phyloP scores from a whole-genome alignment of 2,888 invertebrate species.

The Halocaridina rubra region DNA sequence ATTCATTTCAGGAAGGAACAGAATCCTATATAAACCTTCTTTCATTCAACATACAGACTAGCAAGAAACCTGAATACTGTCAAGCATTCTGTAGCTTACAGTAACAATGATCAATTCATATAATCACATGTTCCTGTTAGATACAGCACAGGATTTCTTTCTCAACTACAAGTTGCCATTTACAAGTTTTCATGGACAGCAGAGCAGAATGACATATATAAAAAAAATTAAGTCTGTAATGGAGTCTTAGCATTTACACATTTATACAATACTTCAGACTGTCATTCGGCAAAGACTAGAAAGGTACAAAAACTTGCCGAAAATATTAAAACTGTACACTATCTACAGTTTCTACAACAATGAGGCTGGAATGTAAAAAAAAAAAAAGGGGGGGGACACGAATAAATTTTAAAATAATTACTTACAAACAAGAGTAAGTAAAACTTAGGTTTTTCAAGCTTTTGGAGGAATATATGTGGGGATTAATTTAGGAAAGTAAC shows the following conservation, averaged over 20 bases:
- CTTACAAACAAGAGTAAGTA: no score
- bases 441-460: no score
- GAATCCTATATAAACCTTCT: neutral
- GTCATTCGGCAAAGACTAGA: slow-evolving; percentile 35
- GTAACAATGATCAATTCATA: neutral
- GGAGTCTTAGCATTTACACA: neutral
- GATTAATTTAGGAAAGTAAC: no score
- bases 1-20: neutral
- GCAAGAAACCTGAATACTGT: neutral
- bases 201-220: neutral
- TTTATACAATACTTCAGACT: slow-evolving; percentile 9
- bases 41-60: neutral
- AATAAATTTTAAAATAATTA: slow-evolving; percentile 3
- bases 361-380: slow-evolving; percentile 27
- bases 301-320: slow-evolving; percentile 34
- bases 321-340: slow-evolving; percentile 35
- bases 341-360: slow-evolving; percentile 21
- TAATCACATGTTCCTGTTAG: neutral
- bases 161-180: neutral
- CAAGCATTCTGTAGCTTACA: neutral
- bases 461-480: no score
- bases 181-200: neutral
- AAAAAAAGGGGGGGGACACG: neutral
- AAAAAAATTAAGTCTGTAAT: neutral
- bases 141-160: neutral